These are phyloP conservation scores for Phalloptychus januarius DNA, from an alignment of 2,797 vertebrate genomes.

Conservation along the genomic window DNA sequence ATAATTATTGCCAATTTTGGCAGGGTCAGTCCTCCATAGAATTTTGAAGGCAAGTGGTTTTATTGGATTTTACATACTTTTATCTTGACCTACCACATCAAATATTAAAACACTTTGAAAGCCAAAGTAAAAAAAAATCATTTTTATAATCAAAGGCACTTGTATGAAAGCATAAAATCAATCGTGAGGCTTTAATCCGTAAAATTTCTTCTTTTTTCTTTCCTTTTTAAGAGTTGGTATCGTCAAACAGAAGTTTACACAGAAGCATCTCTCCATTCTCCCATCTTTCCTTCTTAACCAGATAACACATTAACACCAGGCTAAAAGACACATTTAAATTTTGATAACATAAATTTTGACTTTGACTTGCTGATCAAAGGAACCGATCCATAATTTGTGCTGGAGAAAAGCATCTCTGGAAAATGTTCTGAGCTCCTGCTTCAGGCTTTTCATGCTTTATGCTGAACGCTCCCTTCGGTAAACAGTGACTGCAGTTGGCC, in stretches of 20 bases:
- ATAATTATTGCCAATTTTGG: background rate
- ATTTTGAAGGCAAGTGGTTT: background rate
- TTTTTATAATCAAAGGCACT: background rate
- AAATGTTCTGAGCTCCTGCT: background rate
- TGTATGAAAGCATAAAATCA: background rate
- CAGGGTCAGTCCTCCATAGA: background rate
- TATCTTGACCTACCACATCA: background rate
- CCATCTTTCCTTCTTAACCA: background rate
- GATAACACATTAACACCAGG: background rate
- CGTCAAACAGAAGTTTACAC: background rate
- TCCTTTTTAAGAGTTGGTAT: background rate
- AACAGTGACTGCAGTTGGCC: constrained; percentile 21
- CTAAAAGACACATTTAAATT: constrained; percentile 1
- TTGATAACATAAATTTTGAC: constrained; percentile 3
- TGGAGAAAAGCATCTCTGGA: constrained; percentile 9
- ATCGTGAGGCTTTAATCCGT: background rate
- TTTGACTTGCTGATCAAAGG: constrained; percentile 26
- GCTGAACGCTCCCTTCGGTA: constrained; percentile 14
- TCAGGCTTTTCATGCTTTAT: constrained; percentile 8
- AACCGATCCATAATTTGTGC: background rate
- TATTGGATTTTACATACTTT: background rate
- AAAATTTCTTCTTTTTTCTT: background rate
- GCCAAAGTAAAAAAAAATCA: background rate
- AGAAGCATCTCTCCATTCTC: background rate
- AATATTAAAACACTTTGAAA: background rate